Percentiles rank a stretch among this genome's conserved stretches.
These are phyloP conservation scores for Lapara coniferarum DNA, from an alignment of 2,888 invertebrate genomes.

Conservation along the genomic window DNA sequence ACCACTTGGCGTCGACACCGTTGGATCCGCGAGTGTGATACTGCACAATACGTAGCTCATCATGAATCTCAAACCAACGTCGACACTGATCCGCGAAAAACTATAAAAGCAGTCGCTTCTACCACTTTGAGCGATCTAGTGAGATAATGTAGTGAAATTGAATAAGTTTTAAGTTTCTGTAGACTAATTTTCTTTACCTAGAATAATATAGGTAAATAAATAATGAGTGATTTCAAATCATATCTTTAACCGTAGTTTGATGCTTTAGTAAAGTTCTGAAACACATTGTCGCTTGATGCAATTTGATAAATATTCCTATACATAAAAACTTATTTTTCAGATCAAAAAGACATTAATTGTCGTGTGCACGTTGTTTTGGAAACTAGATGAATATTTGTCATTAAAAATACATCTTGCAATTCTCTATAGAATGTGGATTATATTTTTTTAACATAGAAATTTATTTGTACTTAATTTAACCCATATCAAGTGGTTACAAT, in stretches of 20 bases:
- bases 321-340: conserved; percentile 25
- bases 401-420: conserved; percentile 6
- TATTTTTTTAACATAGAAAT: neutral
- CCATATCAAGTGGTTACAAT: neutral
- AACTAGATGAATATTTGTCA: neutral
- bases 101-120: conserved; percentile 33
- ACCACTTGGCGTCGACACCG: conserved; percentile 62
- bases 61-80: conserved; percentile 26
- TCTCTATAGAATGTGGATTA: neutral
- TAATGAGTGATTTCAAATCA: conserved; percentile 76
- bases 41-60: neutral
- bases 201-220: conserved; percentile 47
- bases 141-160: conserved; percentile 51
- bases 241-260: conserved; percentile 70
- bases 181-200: conserved; percentile 41
- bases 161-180: conserved; percentile 43
- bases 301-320: conserved; percentile 12
- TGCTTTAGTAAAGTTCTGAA: conserved; percentile 56
- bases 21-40: conserved; percentile 60
- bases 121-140: conserved; percentile 34
- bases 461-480: conserved; percentile 6
- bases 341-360: conserved; percentile 4
- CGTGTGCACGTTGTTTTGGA: no score
- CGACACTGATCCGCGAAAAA: conserved; percentile 43
- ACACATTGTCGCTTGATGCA: conserved; percentile 44